Percentiles rank a stretch among this genome's conserved stretches.
Evolutionary conservation across 2,113 vertebrate species (phyloP).

Genomic region (Psophia crepitans): DNA sequence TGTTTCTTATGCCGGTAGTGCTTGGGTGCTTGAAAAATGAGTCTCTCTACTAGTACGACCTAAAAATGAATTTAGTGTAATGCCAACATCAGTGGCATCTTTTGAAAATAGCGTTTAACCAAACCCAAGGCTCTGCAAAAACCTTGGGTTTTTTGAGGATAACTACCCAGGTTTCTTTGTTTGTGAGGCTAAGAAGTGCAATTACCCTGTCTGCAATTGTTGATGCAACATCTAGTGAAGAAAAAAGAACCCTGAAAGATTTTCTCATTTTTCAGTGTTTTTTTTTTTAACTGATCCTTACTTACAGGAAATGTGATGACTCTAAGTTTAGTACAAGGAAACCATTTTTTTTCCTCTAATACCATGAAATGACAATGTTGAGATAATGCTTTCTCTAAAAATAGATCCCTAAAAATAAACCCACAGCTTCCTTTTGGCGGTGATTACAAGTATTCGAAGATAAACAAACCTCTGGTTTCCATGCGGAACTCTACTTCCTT

Average conservation of each 20-base stretch:
- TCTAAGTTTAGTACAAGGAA: conserved; percentile 40
- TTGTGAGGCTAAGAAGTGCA: not conserved
- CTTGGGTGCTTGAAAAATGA: not conserved
- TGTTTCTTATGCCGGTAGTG: not conserved
- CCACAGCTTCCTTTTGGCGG: conserved; percentile 22
- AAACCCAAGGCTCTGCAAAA: not conserved
- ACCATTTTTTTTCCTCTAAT: not conserved
- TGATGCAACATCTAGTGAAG: not conserved
- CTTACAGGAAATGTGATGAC: not conserved
- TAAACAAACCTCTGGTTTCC: conserved; percentile 33
- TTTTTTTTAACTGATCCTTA: not conserved
- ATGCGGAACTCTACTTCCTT: not conserved
- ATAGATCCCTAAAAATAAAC: conserved; percentile 49
- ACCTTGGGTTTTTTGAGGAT: not conserved
- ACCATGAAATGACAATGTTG: conserved; percentile 13
- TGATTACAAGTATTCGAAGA: not conserved
- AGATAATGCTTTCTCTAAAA: conserved; percentile 37
- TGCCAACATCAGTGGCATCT: not conserved
- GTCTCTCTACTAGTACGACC: not conserved
- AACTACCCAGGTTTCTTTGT: not conserved
- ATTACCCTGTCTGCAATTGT: not conserved
- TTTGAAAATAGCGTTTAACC: not conserved
- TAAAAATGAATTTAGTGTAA: not conserved
- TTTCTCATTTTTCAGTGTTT: not conserved
- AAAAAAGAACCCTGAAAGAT: not conserved